Evolutionary conservation across 2,888 invertebrate species (phyloP).

Genomic region (Dasypogon diadema): DNA sequence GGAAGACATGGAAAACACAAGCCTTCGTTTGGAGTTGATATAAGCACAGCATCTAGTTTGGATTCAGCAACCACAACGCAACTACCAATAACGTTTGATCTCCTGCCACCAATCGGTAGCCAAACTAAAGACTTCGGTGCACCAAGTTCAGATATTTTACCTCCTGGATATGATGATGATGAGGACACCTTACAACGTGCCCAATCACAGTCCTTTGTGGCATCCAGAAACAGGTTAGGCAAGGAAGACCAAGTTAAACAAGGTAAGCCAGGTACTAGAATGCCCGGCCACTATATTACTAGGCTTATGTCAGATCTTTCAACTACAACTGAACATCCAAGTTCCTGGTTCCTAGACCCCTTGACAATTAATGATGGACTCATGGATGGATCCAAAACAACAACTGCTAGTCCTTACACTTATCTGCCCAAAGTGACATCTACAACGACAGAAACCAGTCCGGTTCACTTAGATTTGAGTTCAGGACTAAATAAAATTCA

Average conservation of each 20-base stretch:
- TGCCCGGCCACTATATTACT: constrained; percentile 54
- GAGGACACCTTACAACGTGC: constrained; percentile 78
- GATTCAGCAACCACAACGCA: constrained; percentile 57
- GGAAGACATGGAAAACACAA: not conserved
- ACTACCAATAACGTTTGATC: constrained; percentile 59
- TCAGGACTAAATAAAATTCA: constrained; percentile 59
- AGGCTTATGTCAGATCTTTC: constrained; percentile 54
- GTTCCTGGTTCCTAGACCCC: constrained; percentile 76
- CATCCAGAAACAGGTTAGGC: constrained; percentile 64
- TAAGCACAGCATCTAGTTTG: constrained; percentile 6
- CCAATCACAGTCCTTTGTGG: constrained; percentile 78
- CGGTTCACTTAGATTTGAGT: constrained; percentile 65
- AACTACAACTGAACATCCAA: constrained; percentile 56
- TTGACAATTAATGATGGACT: constrained; percentile 78
- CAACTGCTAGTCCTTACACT: constrained; percentile 66
- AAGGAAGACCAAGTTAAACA: constrained; percentile 47
- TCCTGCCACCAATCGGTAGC: constrained; percentile 58
- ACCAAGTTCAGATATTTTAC: constrained; percentile 68
- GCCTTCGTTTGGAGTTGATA: constrained; percentile 32
- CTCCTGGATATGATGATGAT: constrained; percentile 70
- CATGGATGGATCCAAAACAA: constrained; percentile 65
- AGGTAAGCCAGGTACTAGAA: constrained; percentile 38
- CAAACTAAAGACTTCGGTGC: constrained; percentile 60
- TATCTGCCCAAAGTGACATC: constrained; percentile 62
- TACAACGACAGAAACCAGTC: constrained; percentile 64